phyloP scores from a whole-genome alignment of 2,888 invertebrate genomes.

The Molorchus minor region DNA sequence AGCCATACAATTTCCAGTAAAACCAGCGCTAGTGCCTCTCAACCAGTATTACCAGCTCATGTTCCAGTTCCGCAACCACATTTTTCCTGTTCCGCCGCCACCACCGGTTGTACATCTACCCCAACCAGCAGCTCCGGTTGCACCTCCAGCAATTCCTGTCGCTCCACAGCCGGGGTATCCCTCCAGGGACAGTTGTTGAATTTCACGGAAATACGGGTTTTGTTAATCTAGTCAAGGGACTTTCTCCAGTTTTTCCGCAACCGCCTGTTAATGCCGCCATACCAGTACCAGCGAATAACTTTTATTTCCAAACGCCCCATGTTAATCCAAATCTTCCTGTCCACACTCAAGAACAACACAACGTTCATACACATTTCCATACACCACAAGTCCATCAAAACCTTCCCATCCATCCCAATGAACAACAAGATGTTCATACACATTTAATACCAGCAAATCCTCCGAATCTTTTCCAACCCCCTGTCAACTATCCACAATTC shows the following conservation, averaged over 20 bases:
- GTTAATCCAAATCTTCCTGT: constrained; percentile 25
- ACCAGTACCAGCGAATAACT: constrained; percentile 34
- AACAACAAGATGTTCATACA: constrained; percentile 39
- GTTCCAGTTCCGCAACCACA: constrained; percentile 16
- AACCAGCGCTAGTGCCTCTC: constrained; percentile 26
- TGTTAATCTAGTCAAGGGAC: constrained; percentile 33
- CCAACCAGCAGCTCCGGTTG: background rate
- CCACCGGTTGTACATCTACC: constrained; percentile 19
- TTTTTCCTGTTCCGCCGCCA: constrained; percentile 14
- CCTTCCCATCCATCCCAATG: constrained; percentile 29
- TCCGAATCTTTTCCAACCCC: constrained; percentile 26
- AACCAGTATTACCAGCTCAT: constrained; percentile 1
- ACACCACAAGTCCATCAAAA: constrained; percentile 29
- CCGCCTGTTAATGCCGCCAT: constrained; percentile 27
- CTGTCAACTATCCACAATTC: constrained; percentile 15
- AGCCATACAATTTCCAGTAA: constrained; percentile 25
- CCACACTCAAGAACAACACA: constrained; percentile 18
- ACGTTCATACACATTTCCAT: constrained; percentile 36
- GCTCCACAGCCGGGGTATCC: constrained; percentile 18
- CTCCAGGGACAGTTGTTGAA: constrained; percentile 39
- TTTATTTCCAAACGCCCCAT: constrained; percentile 37
- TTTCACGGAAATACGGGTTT: constrained; percentile 43
- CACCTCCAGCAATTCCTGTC: constrained; percentile 14
- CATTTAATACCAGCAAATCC: constrained; percentile 32
- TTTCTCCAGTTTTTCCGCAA: constrained; percentile 34